Evolutionary conservation across 2,797 vertebrate genomes (phyloP), one percentile per base, ranked within the genome.

Genomic region (Craterocephalus amniculus): DNA sequence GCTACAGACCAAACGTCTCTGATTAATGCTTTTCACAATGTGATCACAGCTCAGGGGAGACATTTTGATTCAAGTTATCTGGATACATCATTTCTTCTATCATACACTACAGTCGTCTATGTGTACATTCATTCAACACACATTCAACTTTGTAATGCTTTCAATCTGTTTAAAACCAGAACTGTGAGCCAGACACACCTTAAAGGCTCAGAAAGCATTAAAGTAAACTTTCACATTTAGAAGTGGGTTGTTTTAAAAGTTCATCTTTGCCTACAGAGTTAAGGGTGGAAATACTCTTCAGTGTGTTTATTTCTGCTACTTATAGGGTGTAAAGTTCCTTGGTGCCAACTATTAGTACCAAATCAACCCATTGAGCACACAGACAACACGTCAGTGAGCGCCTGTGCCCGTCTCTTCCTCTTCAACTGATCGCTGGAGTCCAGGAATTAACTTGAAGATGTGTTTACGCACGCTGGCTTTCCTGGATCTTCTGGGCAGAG

Each of bases 401-500:
- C 76, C 32, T 40, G 69, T 13, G 40, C 72, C 91, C 13, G 35
- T 72, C 62, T 93, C 94, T 34, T 98, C 97, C 82, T 98, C 97
- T 72, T 98, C 96, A 10, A 98, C 93, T 0, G 97, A 95, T 52
- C 94, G 90, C 55, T 97, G 96, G 52, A 99, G 93, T 76, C 96
- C 96, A 1, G 98, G 97, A 14, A 99, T 92, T 80, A 98, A 94
- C 76, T 94, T 99, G 56, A 97, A 20, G 16, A 99, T 93, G 1
- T 96, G 95, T 82, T 95, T 97, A 16, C 96, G 92, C 4, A 98
- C 91, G 0, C 93, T 97, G 64, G 70, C 70, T 72, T 88, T 93
- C 80, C 94, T 92, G 69, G 71, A 78, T 76, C 95, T 97, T 49
- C 98, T 92, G 0, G 97, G 97, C 24, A 99, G 89, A 1, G 97